These are phyloP conservation scores for Flexamia atlantica DNA, from an alignment of 2,888 invertebrate genomes.

Conservation along the genomic window DNA sequence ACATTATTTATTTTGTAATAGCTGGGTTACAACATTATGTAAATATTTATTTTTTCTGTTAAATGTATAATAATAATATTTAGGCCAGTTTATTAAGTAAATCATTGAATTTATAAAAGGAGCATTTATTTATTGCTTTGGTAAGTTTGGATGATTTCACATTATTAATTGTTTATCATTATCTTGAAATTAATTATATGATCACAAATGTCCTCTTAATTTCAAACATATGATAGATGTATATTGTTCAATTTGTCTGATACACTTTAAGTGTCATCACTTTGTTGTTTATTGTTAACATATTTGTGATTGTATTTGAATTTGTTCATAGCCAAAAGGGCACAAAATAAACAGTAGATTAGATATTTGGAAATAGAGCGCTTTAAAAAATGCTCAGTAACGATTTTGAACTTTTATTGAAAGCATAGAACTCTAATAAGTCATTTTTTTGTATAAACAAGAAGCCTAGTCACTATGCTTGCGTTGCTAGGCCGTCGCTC, in stretches of 20 bases:
- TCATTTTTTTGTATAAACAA: conserved; percentile 24
- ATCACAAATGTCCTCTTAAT: neutral
- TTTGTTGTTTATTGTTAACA: neutral
- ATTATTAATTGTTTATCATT: no score
- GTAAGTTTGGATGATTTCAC: no score
- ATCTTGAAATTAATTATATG: neutral
- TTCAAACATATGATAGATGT: neutral
- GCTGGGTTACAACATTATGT: neutral
- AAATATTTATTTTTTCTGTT: neutral
- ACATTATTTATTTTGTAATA: no score
- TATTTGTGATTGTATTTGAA: neutral
- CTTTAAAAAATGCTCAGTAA: conserved; percentile 51
- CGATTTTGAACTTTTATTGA: conserved; percentile 38
- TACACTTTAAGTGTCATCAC: neutral
- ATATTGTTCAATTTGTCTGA: neutral
- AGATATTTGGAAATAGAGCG: conserved; percentile 23
- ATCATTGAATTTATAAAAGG: neutral
- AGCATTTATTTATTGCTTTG: no score
- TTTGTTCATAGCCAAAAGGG: neutral
- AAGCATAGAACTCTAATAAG: conserved; percentile 2
- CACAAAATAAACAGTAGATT: conserved; percentile 5
- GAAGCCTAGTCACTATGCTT: conserved; percentile 37
- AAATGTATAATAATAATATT: neutral
- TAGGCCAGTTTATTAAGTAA: neutral
- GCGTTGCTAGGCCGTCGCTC: conserved; percentile 41